Base-by-base conservation (phyloP, 2,113 vertebrate genomes). In the Hemiscyllium ocellatum region DNA sequence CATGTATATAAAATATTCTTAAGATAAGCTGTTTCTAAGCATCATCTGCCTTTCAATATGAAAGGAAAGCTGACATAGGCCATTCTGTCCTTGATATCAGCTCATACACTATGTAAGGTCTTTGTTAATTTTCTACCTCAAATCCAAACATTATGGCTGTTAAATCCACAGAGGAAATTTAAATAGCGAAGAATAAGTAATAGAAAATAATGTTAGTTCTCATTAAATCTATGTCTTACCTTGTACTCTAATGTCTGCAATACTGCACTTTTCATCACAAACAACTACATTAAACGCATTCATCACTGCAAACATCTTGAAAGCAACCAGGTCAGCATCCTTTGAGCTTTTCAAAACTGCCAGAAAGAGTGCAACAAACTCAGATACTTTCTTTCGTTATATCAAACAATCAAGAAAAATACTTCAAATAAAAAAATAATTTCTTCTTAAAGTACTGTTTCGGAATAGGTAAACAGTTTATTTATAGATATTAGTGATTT, bases 191-290 rank as follows among this genome's bases (percentile, higher is more conserved):
- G 2, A 80, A 80, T 17, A 42, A 80, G n/a, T 3, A 80, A 80
- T 19, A 42, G n/a, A 80, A 4, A 2, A 15, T 5, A 80, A 47
- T 50, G 85, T 24, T 87, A 24, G 8, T 26, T 87, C 24, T 15
- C 8, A 29, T 10, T 29, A 10, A 56, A 50, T 4, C 0, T 26
- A 89, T 4, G 61, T 52, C 95, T 96, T 98, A 99, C 99, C 99
- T 98, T 99, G 98, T 95, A 99, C 97, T 97, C 98, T 98, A 97
- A 99, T 99, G 97, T 99, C 98, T 42, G 99, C 99, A 91, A 99
- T 99, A 97, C 97, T 98, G 96, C 96, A 96, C 96, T 97, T 97
- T 90, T 98, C 98, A 86, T 99, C 98, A 20, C 98, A 98, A 96
- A 99, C 97, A 95, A 97, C 97, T 96, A 99, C 97, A 83, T 97